Base-by-base conservation (phyloP, 2,797 vertebrate species). In the Parotocinclus haroldoi region DNA sequence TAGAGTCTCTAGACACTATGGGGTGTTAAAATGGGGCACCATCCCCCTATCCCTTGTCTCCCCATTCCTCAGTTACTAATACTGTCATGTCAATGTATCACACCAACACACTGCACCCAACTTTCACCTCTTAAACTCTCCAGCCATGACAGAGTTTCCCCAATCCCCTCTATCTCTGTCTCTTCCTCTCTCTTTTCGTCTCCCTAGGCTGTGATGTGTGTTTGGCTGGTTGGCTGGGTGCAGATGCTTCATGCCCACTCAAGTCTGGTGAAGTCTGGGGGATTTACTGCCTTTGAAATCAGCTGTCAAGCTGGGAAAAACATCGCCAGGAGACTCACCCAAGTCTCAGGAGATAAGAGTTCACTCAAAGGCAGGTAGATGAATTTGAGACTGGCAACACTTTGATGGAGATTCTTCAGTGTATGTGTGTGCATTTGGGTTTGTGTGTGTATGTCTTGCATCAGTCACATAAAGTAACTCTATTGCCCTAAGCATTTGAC, bases 261-360 rank as follows among this genome's bases (percentile, higher is more conserved):
- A 74, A 72, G 75, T 58, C 73, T 63, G 72, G 63, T 65, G 45
- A 66, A 73, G 76, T 75, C 78, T 73, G 65, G 55, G 71, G 68
- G 70, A 80, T 78, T 77, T 75, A 53, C 63, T 74, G 60, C 67
- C 76, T 78, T 80, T 77, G 80, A 86, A 81, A 72, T 76, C 85
- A 84, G 83, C 86, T 88, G 84, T 91, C 87, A 89, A 78, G 50
- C 60, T 62, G 70, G 45, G 72, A 66, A 73, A 65, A 73, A 70
- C 86, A 85, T 84, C 86, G 83, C 85, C 80, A 81, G 82, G 80
- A 88, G 86, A 88, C 84, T 80, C 82, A 89, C 88, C 84, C 88
- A 83, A 71, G 82, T 83, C 85, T 89, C 84, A 75, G 80, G 79
- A 85, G 83, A 89, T 84, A 83, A 84, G 85, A 86, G 83, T 85